phyloP scores from a whole-genome alignment of 2,888 invertebrate species.

The Mamestra brassicae region DNA sequence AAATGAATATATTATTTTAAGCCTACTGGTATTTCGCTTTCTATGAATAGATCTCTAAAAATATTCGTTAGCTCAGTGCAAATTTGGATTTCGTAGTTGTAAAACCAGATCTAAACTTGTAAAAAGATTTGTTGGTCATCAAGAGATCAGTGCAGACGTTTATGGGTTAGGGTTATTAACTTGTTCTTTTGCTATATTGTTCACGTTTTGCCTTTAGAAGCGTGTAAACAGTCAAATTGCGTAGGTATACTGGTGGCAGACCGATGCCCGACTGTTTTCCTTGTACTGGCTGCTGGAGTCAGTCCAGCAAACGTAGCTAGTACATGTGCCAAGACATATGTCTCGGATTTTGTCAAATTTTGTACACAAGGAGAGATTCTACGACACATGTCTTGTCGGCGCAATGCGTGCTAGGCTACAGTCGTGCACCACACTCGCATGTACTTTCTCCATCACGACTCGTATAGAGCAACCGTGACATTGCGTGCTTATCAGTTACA shows the following conservation, averaged over 20 bases:
- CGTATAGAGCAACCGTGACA: slow-evolving; percentile 71
- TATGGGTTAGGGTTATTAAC: slow-evolving; percentile 40
- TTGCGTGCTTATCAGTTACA: slow-evolving; percentile 71
- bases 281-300: slow-evolving; percentile 31
- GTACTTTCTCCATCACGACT: slow-evolving; percentile 75
- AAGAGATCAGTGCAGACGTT: slow-evolving; percentile 46
- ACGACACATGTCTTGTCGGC: slow-evolving; percentile 1
- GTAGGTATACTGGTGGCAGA: slow-evolving; percentile 5
- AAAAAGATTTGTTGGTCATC: slow-evolving; percentile 50
- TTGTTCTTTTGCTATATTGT: slow-evolving; percentile 50
- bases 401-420: slow-evolving; percentile 20
- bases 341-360: slow-evolving; percentile 10
- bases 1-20: slow-evolving; percentile 20
- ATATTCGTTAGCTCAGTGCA: slow-evolving; percentile 41
- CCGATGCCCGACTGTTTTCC: slow-evolving; percentile 22
- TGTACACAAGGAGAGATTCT: slow-evolving; percentile 31
- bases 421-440: slow-evolving; percentile 53
- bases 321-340: slow-evolving; percentile 33
- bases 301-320: slow-evolving; percentile 38
- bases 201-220: slow-evolving; percentile 47
- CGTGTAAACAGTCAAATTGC: slow-evolving; percentile 34
- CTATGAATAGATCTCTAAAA: slow-evolving; percentile 45
- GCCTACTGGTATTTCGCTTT: slow-evolving; percentile 10
- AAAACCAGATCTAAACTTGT: slow-evolving; percentile 42
- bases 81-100: slow-evolving; percentile 33